Evolutionary conservation across 2,888 invertebrate genomes (phyloP).

Genomic region (Lasioglossum figueresi): DNA sequence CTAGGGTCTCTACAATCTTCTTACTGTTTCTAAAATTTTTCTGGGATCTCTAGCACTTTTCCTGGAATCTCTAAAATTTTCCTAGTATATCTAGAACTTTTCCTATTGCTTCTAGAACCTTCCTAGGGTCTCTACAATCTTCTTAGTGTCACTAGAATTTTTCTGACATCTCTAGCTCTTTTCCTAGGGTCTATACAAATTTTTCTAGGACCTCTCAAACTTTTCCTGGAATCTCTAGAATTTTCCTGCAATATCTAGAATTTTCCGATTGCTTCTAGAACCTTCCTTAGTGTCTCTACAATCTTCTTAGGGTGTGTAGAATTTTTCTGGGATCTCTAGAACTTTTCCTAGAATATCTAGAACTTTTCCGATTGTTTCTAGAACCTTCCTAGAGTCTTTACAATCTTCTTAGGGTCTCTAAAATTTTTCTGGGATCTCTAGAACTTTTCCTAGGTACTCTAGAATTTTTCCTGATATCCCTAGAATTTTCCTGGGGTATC

Average conservation of each 20-base stretch:
- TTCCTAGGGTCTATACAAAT: no score
- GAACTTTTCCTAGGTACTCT: not conserved
- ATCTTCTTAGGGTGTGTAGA: no score
- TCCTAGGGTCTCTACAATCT: no score
- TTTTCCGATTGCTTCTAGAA: not conserved
- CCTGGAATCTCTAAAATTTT: not conserved
- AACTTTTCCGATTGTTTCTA: not conserved
- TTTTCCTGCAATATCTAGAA: rapidly evolving
- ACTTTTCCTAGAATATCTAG: not conserved
- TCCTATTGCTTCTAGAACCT: rapidly evolving
- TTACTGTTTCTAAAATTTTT: no score
- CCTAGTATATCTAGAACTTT: not conserved
- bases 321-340: no score
- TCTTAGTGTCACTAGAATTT: no score
- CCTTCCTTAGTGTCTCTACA: rapidly evolving
- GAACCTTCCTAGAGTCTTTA: not conserved
- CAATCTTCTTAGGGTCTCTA: no score
- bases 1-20: no score
- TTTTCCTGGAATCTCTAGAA: not conserved
- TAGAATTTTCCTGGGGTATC: not conserved
- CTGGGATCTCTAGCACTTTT: no score
- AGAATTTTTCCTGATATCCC: no score
- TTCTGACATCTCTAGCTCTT: rapidly evolving
- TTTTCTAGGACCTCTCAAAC: rapidly evolving
- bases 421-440: no score